Evolutionary conservation across 2,797 vertebrate genomes (phyloP).

Genomic region (Falco peregrinus): DNA sequence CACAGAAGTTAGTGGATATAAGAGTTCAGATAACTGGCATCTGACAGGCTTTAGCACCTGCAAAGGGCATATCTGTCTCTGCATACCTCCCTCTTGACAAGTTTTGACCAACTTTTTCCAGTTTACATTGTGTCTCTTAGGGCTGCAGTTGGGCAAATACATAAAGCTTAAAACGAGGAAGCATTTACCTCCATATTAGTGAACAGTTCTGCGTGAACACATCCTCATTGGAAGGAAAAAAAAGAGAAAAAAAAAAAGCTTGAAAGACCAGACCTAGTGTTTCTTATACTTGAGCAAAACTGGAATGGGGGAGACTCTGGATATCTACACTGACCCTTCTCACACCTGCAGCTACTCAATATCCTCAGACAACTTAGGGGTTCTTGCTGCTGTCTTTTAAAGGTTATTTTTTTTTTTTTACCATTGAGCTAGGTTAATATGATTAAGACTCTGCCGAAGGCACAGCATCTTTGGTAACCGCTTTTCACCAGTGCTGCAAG

Average conservation of each 20-base stretch:
- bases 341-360: not conserved
- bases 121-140: not conserved
- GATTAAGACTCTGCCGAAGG: not conserved
- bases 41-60: not conserved
- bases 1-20: not conserved
- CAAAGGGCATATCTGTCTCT: not conserved
- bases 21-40: not conserved
- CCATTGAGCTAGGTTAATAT: not conserved
- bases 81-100: not conserved
- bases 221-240: accelerated
- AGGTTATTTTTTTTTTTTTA: not conserved
- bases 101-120: not conserved
- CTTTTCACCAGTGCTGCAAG: not conserved
- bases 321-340: not conserved
- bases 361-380: not conserved
- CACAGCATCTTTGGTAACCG: not conserved
- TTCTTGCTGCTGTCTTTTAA: no score
- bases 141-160: not conserved
- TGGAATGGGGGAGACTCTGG: accelerated
- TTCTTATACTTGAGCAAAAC: not conserved
- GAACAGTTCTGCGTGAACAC: accelerated
- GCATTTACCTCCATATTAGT: not conserved
- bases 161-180: not conserved
- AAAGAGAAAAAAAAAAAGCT: not conserved
- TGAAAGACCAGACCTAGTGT: not conserved